A percentile compares a stretch with the other conserved stretches of the same genome.
These are phyloP conservation scores for Lutjanus argentimaculatus DNA, from an alignment of 2,797 vertebrate genomes.

Conservation along the genomic window DNA sequence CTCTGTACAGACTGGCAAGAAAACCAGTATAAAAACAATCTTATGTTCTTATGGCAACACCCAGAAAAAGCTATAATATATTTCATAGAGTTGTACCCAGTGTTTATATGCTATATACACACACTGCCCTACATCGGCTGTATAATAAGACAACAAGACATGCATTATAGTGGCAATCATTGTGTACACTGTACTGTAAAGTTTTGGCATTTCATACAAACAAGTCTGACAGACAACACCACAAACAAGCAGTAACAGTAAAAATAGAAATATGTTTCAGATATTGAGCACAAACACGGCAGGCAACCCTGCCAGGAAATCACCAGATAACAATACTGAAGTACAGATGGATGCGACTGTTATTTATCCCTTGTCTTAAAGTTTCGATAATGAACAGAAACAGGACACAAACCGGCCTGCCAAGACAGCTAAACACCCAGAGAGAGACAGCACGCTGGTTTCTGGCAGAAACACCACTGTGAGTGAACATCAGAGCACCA, in stretches of 20 bases:
- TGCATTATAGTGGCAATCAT: not conserved
- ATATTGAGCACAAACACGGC: not conserved
- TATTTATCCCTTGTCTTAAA: slow-evolving; percentile 6
- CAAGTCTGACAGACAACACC: not conserved
- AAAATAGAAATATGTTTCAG: not conserved
- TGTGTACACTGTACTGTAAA: not conserved
- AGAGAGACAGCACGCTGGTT: not conserved
- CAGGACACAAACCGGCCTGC: not conserved
- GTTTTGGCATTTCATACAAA: not conserved
- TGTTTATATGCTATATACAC: not conserved
- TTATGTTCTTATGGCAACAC: not conserved
- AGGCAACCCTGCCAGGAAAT: not conserved
- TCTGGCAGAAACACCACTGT: not conserved
- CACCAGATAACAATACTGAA: not conserved
- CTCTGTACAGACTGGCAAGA: not conserved
- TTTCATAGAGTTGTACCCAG: not conserved
- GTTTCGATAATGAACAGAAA: slow-evolving; percentile 12
- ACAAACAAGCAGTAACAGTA: not conserved
- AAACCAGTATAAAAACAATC: not conserved
- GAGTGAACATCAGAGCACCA: not conserved
- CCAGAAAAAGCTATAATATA: not conserved
- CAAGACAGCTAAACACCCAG: not conserved
- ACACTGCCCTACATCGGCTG: no score
- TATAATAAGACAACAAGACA: not conserved
- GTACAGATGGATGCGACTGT: not conserved